These are phyloP conservation scores for Acanthosepion esculentum DNA, from an alignment of 2,888 invertebrate species.

Conservation along the genomic window DNA sequence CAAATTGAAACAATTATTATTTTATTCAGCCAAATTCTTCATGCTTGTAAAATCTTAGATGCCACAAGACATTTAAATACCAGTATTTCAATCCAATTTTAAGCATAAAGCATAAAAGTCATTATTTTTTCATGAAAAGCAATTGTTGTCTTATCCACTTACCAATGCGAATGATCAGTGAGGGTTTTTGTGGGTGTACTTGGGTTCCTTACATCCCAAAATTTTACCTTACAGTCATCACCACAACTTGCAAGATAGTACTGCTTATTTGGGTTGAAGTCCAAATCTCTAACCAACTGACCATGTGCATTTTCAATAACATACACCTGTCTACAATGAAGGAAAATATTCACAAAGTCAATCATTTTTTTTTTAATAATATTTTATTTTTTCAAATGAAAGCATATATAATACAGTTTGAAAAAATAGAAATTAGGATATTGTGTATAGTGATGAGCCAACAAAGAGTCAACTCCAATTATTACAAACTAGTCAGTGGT, in stretches of 20 bases:
- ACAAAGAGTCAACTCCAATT: too few relatives aligned
- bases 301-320: constrained; percentile 89
- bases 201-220: constrained; percentile 93
- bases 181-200: constrained; percentile 82
- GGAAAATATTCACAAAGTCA: neutral
- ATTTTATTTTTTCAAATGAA: too few relatives aligned
- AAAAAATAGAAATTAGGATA: too few relatives aligned
- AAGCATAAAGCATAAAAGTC: neutral
- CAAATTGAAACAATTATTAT: too few relatives aligned
- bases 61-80: too few relatives aligned
- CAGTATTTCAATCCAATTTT: neutral
- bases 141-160: constrained; percentile 71
- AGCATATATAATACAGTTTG: too few relatives aligned
- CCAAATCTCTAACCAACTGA: constrained; percentile 90
- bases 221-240: constrained; percentile 94
- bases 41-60: too few relatives aligned
- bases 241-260: constrained; percentile 94
- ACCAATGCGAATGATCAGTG: constrained; percentile 78
- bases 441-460: too few relatives aligned
- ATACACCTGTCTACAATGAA: constrained; percentile 81
- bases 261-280: constrained; percentile 98
- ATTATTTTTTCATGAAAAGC: neutral
- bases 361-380: neutral
- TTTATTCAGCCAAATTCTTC: too few relatives aligned
- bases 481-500: too few relatives aligned